Evolutionary conservation across 2,888 invertebrate genomes (phyloP), one percentile per base, ranked within the genome.

Genomic region (Clostera curtula): DNA sequence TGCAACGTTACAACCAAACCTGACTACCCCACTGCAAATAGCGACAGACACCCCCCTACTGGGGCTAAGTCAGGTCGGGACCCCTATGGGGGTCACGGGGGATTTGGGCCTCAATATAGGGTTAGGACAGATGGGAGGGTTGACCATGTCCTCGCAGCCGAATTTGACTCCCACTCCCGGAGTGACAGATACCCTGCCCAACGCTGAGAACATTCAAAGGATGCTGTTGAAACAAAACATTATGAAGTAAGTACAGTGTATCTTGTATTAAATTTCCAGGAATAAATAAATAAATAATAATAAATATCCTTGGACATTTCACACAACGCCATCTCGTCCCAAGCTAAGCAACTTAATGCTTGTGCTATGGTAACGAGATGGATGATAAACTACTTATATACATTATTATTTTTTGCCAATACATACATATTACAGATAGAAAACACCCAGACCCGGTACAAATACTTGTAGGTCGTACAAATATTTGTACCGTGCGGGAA

Each of bases 181-280:
- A 4, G 42, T 49, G 5, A 45, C 29, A 0, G 70, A 70, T 7
- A 29, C 57, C 5, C 20, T 68, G 50, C 66, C 74, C 9, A 79
- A 75, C 34, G 65, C 75, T 1, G 83, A 85, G 40, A 83, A 82
- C 37, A 74, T 84, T 19, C 82, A 84, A 49, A 58, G 83, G 54
- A 84, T 85, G 83, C 48, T 85, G 43, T 49, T 84, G 28, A 84
- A 84, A 28, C 85, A 85, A 50, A 84, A 83, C 48, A 80, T 84
- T 38, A 80, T 82, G 61, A 83, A 79, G 85, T 85, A 15, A 74
- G 77, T 65, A 18, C 4, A n/a, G 15, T 19, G 8, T n/a, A n/a
- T n/a, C n/a, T 18, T 18, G n/a, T 18, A 7, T 6, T 18, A 18
- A 18, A 18, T 18, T 18, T n/a, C n/a, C n/a, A n/a, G n/a, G n/a